phyloP scores from a whole-genome alignment of 2,113 vertebrate species.

The Isurus oxyrinchus region DNA sequence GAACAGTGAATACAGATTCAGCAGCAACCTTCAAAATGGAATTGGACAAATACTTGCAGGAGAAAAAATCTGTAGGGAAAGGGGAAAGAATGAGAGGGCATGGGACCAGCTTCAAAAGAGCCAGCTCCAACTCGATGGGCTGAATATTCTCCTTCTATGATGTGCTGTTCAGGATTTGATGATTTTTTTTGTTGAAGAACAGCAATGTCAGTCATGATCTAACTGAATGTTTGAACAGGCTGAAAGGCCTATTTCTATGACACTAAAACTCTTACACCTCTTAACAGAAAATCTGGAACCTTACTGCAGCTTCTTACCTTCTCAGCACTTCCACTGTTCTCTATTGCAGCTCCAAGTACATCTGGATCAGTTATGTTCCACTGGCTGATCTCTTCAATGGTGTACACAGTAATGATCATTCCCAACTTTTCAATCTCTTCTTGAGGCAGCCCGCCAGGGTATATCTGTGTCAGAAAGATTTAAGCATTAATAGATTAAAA shows the following conservation, averaged over 20 bases:
- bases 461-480: not conserved
- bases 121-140: not conserved
- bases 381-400: not conserved
- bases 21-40: not conserved
- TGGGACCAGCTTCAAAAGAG: not conserved
- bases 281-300: not conserved
- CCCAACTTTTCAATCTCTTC: not conserved
- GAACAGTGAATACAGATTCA: not conserved
- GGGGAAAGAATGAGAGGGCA: not conserved
- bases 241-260: not conserved
- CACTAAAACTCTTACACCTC: not conserved
- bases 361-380: not conserved
- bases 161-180: not conserved
- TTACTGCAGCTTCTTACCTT: not conserved
- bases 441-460: not conserved
- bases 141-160: not conserved
- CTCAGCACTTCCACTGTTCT: not conserved
- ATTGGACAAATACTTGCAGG: not conserved
- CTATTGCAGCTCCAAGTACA: not conserved
- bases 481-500: not conserved
- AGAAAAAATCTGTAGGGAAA: too few species aligned
- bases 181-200: not conserved
- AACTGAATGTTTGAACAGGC: not conserved
- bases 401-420: not conserved
- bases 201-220: not conserved